Percentiles rank a stretch among this genome's conserved stretches.
These are phyloP conservation scores for Alligator mississippiensis DNA, from an alignment of 2,113 vertebrate genomes.

Conservation along the genomic window DNA sequence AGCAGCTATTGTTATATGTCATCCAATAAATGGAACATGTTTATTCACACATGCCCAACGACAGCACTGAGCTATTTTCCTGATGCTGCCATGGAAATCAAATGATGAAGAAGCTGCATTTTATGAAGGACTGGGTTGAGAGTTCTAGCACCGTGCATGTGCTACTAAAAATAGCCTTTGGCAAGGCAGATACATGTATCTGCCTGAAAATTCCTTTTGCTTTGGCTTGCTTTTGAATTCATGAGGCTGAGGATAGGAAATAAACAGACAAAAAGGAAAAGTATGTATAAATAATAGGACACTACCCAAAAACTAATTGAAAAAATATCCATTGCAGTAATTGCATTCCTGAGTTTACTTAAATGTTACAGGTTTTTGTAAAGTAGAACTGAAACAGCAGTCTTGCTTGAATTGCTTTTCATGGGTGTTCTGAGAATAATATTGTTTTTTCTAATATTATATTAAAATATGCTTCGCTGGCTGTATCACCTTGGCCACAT, in stretches of 20 bases:
- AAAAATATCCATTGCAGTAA: conserved; percentile 32
- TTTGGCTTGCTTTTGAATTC: conserved; percentile 18
- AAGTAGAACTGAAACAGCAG: accelerated
- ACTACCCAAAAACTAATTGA: neutral
- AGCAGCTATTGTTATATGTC: no score
- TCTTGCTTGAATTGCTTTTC: neutral
- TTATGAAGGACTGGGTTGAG: conserved; percentile 21
- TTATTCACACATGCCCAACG: neutral
- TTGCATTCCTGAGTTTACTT: conserved; percentile 44
- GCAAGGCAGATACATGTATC: neutral
- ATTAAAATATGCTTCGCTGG: neutral
- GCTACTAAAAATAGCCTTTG: conserved; percentile 34
- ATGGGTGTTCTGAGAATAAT: neutral
- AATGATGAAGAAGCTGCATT: conserved; percentile 23
- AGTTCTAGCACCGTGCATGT: neutral
- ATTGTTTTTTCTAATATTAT: neutral
- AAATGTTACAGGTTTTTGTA: neutral
- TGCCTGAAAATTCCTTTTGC: conserved; percentile 33
- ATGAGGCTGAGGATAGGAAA: neutral
- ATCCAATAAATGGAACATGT: neutral
- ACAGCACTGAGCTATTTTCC: neutral
- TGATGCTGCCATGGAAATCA: conserved; percentile 47
- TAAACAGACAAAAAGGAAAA: neutral
- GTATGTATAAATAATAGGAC: neutral
- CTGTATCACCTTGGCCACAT: neutral